Evolutionary conservation across 2,888 invertebrate genomes (phyloP).

Genomic region (Laothoe populi): DNA sequence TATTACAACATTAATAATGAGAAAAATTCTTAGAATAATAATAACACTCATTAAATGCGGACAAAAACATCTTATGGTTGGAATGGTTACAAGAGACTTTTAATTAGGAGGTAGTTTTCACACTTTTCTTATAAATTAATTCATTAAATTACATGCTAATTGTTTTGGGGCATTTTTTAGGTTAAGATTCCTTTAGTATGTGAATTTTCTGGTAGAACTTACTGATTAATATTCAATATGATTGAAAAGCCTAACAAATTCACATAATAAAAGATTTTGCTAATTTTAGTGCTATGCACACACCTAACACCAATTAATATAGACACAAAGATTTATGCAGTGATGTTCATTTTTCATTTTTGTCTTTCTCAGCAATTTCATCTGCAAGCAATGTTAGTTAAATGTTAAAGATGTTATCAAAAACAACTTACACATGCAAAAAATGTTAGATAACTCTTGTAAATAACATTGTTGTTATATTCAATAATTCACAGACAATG

Average conservation of each 20-base stretch:
- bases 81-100: neutral
- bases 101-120: conserved; percentile 26
- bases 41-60: neutral
- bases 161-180: conserved; percentile 22
- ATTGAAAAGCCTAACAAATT: conserved; percentile 3
- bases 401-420: neutral
- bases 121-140: neutral
- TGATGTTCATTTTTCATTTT: conserved; percentile 47
- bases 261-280: conserved; percentile 5
- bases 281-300: conserved; percentile 23
- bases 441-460: conserved; percentile 10
- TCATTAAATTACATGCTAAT: neutral
- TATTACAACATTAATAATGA: neutral
- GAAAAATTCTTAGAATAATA: neutral
- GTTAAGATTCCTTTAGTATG: conserved; percentile 5
- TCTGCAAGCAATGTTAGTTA: conserved; percentile 59
- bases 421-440: conserved; percentile 7
- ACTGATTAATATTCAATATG: neutral
- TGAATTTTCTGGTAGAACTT: conserved; percentile 12
- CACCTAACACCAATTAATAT: conserved; percentile 50
- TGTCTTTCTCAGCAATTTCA: conserved; percentile 38
- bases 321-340: conserved; percentile 47
- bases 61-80: neutral
- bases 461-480: neutral
- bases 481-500: too few species aligned